phyloP scores from a whole-genome alignment of 2,797 vertebrate species.

The Enteromius trimaculatus region DNA sequence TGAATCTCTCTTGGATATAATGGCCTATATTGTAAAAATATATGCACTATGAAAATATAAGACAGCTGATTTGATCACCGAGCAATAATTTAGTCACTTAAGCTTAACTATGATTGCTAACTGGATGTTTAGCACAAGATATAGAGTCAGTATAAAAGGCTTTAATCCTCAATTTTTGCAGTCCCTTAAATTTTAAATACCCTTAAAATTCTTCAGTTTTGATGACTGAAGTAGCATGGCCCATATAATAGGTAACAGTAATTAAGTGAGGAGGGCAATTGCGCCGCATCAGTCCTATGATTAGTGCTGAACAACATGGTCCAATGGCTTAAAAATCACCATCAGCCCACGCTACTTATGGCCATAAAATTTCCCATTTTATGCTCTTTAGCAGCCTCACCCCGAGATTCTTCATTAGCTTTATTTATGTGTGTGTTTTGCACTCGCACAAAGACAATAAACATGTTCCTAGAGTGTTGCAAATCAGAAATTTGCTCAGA shows the following conservation, averaged over 20 bases:
- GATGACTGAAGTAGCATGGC: slow-evolving; percentile 64
- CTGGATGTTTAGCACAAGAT: neutral
- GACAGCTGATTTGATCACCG: neutral
- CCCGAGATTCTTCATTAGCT: slow-evolving; percentile 81
- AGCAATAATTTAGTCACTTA: slow-evolving; percentile 3
- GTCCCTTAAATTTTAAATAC: neutral
- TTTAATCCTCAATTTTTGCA: neutral
- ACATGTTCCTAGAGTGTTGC: slow-evolving; percentile 89
- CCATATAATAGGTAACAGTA: slow-evolving; percentile 80
- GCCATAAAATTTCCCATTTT: slow-evolving; percentile 93
- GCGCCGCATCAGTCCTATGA: slow-evolving; percentile 78
- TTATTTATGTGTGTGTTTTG: slow-evolving; percentile 85
- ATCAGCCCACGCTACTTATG: slow-evolving; percentile 85
- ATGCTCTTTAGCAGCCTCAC: slow-evolving; percentile 86
- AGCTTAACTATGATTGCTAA: neutral
- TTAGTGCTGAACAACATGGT: slow-evolving; percentile 86
- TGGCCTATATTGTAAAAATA: neutral
- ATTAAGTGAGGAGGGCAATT: slow-evolving; percentile 83
- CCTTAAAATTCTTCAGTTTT: slow-evolving; percentile 63
- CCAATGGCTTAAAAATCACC: slow-evolving; percentile 87
- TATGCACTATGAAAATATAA: neutral
- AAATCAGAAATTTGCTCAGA: slow-evolving; percentile 94
- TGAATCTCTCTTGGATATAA: neutral
- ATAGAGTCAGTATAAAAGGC: neutral
- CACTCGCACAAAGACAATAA: slow-evolving; percentile 88